Base-by-base conservation (phyloP, 1,140 invertebrate genomes). In the Samia ricini region DNA sequence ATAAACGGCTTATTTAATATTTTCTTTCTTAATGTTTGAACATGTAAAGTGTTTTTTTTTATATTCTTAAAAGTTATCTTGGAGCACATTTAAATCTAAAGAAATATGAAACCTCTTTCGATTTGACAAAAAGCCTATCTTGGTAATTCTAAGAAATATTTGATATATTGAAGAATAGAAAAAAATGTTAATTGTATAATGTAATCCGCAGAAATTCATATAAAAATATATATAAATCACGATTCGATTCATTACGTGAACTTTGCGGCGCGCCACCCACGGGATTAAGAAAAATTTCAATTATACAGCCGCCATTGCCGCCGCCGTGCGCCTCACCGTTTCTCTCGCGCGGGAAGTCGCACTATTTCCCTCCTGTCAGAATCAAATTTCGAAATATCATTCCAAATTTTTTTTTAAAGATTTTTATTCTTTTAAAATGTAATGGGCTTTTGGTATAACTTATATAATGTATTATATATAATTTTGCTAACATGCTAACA, bases 251-350 rank as follows among this genome's bases (percentile, higher is more conserved):
- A 42, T 42, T 42, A 42, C 33, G 33, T 42, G 33, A 15, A 42
- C 26, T 29, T 42, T 42, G 33, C 33, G 33, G 33, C 33, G 33
- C 33, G 33, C 10, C 33, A 42, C 33, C 33, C 33, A 12, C 7
- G 33, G 33, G 33, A 42, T 42, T 42, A 42, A 42, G 33, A 42
- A 42, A 42, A 42, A 42, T 42, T 42, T 42, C 33, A 42, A 42
- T 42, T 42, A 42, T 42, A 42, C 33, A 15, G 33, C n/a, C n/a
- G 4, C 6, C 26, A 29, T 15, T 15, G 33, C 8, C 33, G 8
- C 33, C 33, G 33, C 33, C 33, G 33, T 10, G 26, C 26, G 33
- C 33, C 7, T 42, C 12, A 15, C 33, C 4, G 8, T 42, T 42
- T n/a, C n/a, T n/a, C n/a, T n/a, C n/a, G n/a, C n/a, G n/a, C n/a